Percentiles rank a stretch among this genome's conserved stretches.
phyloP scores from a whole-genome alignment of 30 jellyfish, hydroid and myxozoan species.

The Pelagia noctiluca region DNA sequence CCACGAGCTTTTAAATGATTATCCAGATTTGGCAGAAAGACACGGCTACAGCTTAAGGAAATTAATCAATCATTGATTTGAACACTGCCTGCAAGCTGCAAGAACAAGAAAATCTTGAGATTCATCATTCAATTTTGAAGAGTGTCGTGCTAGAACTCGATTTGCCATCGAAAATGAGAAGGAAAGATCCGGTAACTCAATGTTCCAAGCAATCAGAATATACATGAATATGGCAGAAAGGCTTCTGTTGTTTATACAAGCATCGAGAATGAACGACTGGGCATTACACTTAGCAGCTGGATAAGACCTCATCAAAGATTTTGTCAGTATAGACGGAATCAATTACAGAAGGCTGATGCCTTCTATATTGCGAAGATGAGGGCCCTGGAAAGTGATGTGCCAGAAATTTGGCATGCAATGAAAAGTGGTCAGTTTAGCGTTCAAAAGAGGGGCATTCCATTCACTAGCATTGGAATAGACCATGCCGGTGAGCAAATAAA shows the following conservation, averaged over 20 bases:
- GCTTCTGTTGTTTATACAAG: too few relatives aligned
- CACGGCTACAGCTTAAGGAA: background rate
- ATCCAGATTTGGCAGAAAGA: slow-evolving; percentile 2
- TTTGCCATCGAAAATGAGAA: background rate
- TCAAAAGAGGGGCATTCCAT: too few relatives aligned
- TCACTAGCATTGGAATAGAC: slow-evolving; percentile 6
- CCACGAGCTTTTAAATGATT: background rate
- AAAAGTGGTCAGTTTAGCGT: too few relatives aligned
- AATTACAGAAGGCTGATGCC: too few relatives aligned
- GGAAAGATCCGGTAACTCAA: slow-evolving; percentile 18
- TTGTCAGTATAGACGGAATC: too few relatives aligned
- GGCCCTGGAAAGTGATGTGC: too few relatives aligned
- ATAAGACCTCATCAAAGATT: too few relatives aligned
- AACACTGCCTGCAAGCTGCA: slow-evolving; percentile 7
- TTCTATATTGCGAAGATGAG: too few relatives aligned
- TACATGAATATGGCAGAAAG: too few relatives aligned
- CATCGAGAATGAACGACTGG: too few relatives aligned
- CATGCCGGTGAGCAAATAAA: slow-evolving; percentile 16
- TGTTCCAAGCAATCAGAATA: slow-evolving; percentile 1
- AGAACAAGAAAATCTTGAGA: background rate
- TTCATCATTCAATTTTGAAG: background rate
- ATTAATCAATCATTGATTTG: slow-evolving; percentile 1
- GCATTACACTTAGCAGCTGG: background rate
- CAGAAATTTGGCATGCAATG: too few relatives aligned
- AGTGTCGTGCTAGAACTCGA: slow-evolving; percentile 5